phyloP scores from a whole-genome alignment of 1,140 invertebrate genomes.

The Drosophila pseudoananassae region DNA sequence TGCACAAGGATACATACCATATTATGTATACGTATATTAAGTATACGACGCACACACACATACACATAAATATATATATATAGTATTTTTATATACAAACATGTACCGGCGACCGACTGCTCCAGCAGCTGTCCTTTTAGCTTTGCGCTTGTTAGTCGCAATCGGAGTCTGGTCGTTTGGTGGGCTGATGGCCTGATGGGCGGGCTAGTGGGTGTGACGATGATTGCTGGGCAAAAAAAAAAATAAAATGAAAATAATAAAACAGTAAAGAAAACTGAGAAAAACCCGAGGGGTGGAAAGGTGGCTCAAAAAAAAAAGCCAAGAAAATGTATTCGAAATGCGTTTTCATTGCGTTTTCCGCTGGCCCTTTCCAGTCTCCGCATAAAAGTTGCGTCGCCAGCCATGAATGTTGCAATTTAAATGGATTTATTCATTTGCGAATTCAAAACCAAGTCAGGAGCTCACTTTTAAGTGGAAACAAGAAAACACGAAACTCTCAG shows the following conservation, averaged over 20 bases:
- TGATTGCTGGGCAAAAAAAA: constrained; percentile 24
- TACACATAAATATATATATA: constrained; percentile 19
- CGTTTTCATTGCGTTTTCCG: constrained; percentile 52
- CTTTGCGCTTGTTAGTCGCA: constrained; percentile 65
- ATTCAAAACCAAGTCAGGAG: background rate
- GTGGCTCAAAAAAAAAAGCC: constrained; percentile 17
- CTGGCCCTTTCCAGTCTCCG: constrained; percentile 1
- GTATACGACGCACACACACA: constrained; percentile 5
- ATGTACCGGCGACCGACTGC: constrained; percentile 14
- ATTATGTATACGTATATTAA: constrained; percentile 22
- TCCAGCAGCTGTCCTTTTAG: constrained; percentile 66
- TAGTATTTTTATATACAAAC: constrained; percentile 37
- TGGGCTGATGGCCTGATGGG: background rate
- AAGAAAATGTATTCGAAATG: constrained; percentile 65
- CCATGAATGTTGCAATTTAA: constrained; percentile 80
- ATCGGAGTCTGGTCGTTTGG: constrained; percentile 5
- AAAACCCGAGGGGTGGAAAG: too few relatives aligned
- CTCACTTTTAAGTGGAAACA: background rate
- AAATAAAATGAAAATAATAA: background rate
- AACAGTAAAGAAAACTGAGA: background rate
- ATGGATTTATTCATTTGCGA: constrained; percentile 79
- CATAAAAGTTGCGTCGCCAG: constrained; percentile 39
- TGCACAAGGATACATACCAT: constrained; percentile 15
- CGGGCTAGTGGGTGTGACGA: background rate
- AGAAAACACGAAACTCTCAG: background rate